phyloP scores from a whole-genome alignment of 2,797 vertebrate genomes.

The Enteromius treurensis region DNA sequence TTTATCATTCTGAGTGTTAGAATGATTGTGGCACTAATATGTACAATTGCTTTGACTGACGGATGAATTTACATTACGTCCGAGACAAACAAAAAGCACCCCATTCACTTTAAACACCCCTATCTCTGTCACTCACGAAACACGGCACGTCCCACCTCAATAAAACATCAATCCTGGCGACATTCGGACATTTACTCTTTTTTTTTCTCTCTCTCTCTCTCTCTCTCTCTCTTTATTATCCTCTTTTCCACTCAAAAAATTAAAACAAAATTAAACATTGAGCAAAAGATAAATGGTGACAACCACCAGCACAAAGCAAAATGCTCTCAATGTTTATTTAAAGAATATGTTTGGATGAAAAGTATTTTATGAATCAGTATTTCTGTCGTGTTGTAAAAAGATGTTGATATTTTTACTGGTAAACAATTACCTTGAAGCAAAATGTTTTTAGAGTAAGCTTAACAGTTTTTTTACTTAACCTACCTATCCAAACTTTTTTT shows the following conservation, averaged over 20 bases:
- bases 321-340: not conserved
- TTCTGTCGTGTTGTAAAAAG: not conserved
- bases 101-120: constrained; percentile 36
- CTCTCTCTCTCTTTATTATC: not conserved
- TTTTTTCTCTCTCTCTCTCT: not conserved
- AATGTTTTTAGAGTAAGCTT: not conserved
- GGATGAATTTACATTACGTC: constrained; percentile 29
- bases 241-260: not conserved
- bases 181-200: constrained; percentile 25
- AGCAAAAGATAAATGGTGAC: not conserved
- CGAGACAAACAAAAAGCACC: constrained; percentile 29
- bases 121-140: constrained; percentile 12
- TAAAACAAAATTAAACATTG: constrained; percentile 20
- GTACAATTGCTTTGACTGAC: constrained; percentile 48
- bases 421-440: not conserved
- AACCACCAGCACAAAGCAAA: constrained; percentile 1
- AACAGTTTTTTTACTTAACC: not conserved
- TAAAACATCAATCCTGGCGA: constrained; percentile 37
- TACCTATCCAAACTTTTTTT: not conserved
- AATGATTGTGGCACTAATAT: constrained; percentile 27
- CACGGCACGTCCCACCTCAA: constrained; percentile 28
- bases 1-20: constrained; percentile 24
- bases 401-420: not conserved
- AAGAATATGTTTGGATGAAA: not conserved
- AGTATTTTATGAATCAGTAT: not conserved